phyloP scores from a whole-genome alignment of 1,140 invertebrate species.

The Geopemphigus sp. region DNA sequence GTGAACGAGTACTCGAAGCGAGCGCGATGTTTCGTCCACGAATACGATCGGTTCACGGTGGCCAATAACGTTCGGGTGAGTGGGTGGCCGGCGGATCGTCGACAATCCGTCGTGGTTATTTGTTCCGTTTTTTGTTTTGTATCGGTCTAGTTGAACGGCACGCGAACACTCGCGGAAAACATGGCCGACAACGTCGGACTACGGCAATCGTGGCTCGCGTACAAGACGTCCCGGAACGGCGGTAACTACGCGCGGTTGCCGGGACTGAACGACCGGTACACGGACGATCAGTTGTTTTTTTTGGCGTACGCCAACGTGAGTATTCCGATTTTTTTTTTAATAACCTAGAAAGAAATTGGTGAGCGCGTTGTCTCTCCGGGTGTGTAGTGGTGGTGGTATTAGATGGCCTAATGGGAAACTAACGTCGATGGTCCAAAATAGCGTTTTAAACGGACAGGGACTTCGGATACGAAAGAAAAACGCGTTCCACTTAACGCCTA shows the following conservation, averaged over 20 bases:
- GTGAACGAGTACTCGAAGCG: conserved; percentile 68
- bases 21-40: conserved; percentile 82
- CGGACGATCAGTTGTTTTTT: conserved; percentile 84
- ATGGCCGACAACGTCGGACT: conserved; percentile 89
- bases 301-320: conserved; percentile 79
- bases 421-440: no score
- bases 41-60: conserved; percentile 65
- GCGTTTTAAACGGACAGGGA: no score
- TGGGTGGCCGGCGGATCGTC: no score
- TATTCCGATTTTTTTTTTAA: no score
- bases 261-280: conserved; percentile 72
- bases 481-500: no score
- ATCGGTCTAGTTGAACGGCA: conserved; percentile 70
- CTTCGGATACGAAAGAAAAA: no score
- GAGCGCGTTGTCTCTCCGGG: no score
- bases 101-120: no score
- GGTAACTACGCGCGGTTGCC: conserved; percentile 61
- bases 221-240: conserved; percentile 61
- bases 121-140: no score
- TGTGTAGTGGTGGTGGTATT: no score
- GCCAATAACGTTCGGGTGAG: not conserved
- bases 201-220: conserved; percentile 73
- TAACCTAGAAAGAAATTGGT: no score
- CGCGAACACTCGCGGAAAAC: conserved; percentile 80
- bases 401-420: no score